Conservation (phyloP, 2,113 vertebrate genomes). For the Butorides virescens region DNA sequence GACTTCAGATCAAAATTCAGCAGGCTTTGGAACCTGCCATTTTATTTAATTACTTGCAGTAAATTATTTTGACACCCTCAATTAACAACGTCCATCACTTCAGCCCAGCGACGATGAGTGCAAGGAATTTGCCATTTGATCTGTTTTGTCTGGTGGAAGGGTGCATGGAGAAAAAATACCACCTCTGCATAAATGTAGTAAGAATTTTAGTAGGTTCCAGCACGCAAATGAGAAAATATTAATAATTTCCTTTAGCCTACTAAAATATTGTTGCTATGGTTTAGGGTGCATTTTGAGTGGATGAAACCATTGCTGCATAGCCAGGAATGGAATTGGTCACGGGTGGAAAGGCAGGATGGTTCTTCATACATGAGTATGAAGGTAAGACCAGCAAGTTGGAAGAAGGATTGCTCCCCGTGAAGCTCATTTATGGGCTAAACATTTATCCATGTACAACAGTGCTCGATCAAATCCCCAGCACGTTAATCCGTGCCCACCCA, state of each 20-base stretch:
- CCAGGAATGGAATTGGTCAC: background rate
- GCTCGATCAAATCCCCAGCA: background rate
- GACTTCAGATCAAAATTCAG: constrained; percentile 21
- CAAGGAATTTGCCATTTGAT: constrained; percentile 24
- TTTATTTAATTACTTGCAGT: constrained; percentile 64
- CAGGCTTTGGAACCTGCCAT: constrained; percentile 35
- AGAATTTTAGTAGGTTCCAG: background rate
- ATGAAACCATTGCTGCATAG: background rate
- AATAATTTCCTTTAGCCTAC: background rate
- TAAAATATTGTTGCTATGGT: background rate
- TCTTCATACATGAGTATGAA: background rate
- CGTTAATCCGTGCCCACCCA: background rate
- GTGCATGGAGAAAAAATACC: background rate
- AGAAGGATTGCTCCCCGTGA: background rate
- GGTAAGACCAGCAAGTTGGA: background rate
- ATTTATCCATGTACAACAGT: background rate
- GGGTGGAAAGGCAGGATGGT: background rate
- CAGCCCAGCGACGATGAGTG: background rate
- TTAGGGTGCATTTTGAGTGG: background rate
- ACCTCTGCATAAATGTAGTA: background rate
- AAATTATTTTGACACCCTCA: constrained; percentile 63
- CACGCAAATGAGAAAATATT: background rate
- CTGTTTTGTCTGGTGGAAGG: constrained; percentile 9
- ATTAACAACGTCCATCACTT: constrained; percentile 39
- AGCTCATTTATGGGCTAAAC: background rate